Evolutionary conservation across 30 jellyfish, hydroid and myxozoan species (phyloP), one percentile per base, ranked within the genome.

Genomic region (Aurelia sp.): DNA sequence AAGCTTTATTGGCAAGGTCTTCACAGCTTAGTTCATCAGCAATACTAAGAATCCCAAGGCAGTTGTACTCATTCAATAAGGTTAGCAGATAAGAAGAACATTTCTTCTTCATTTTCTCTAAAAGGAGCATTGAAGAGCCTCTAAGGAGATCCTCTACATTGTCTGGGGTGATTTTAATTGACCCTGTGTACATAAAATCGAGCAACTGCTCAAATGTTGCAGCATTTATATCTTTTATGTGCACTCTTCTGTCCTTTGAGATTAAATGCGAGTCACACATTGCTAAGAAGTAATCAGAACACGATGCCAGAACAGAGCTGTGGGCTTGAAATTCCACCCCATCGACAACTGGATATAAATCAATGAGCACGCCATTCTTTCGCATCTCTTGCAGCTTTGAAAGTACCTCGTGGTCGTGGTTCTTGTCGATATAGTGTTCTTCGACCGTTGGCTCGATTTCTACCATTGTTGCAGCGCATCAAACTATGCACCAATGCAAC

Each of bases 231-330:
- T 97, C 95, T 6, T 63, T 79, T 15, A 95, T 52, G 8, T 81
- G 44, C 12, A 95, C 89, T 19, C 75, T 48, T n/a, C 86, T 78
- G 38, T 79, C 88, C 21, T 27, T 27, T 11, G 97, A 92, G n/a
- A 89, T 72, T 35, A 89, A 27, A 52, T 72, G 74, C 2, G 97
- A 89, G 12, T 81, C 86, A 67, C 97, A 95, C 96, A 95, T 63
- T 8, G 98, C 93, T 27, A 90, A 73, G 72, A 95, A 95, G 72
- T 89, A 95, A 75, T 90, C 99, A 62, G 98, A 78, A 52, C 89
- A 78, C 20, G 97, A 73, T 0, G 98, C 97, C 69, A 95, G 74
- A 8, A 95, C 90, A 24, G 87, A 51, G 58, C 83, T 70, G 72
- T 95, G 99, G 8, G 92, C 94, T 12, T 95, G 91, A 55, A 89